Base-by-base conservation (phyloP, 1,140 invertebrate genomes). In the Anastrepha obliqua region DNA sequence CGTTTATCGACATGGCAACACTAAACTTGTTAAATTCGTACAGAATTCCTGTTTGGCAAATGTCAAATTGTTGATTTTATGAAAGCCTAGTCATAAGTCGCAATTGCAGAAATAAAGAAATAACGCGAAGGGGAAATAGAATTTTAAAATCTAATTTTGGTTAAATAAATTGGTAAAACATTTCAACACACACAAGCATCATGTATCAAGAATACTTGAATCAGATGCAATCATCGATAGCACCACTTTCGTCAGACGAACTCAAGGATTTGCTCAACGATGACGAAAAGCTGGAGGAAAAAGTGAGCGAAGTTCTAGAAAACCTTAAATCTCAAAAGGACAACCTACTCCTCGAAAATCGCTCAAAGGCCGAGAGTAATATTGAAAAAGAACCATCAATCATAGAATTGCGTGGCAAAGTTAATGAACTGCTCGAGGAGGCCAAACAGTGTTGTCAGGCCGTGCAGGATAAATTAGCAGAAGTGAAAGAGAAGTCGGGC, bases 291-390 rank as follows among this genome's bases (percentile, higher is more conserved):
- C 95, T 98, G 89, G 96, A 98, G 90, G 94, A 96, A 62, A 95
- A 98, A 60, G 94, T 98, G 1, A 96, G 96, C 91, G 96, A 94
- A 90, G 91, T 91, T 20, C 95, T 98, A 1, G 96, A 97, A 92
- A 95, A 96, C 87, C 94, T 97, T 89, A 96, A 97, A 91, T 94
- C 95, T 13, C 97, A 98, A 90, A 97, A 97, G 90, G 97, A 98
- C 92, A 96, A 96, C 93, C 93, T 98, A 74, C 96, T 98, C 90
- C 97, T 96, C 2, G 96, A 96, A 89, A 98, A 98, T 91, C 96
- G 97, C 91, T 97, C 96, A 51, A 93, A 98, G 85, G 97, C 98
- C 2, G 98, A 99, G 92, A 96, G 95, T 89, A 99, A 98, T 93
- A 94, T 99, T 39, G 94, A 95, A 17, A 96, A 96, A 91, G 97